Conservation (phyloP, 2,113 vertebrate genomes). For the Eleginops maclovinus region DNA sequence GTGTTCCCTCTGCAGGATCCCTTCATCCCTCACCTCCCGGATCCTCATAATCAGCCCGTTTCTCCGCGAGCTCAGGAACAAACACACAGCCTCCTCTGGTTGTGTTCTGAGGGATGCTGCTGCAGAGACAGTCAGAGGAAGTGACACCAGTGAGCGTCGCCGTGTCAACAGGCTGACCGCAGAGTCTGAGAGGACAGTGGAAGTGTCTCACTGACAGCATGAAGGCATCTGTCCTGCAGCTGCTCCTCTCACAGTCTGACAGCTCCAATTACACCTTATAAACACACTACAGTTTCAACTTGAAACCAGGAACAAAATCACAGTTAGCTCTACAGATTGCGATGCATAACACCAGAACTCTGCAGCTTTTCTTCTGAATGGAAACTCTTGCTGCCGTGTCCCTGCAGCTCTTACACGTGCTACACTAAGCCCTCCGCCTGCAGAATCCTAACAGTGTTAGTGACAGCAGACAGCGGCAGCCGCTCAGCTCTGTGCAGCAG, state of each 20-base stretch:
- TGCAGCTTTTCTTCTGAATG: too few relatives aligned
- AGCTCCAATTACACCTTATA: conserved; percentile 4
- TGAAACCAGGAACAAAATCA: background rate
- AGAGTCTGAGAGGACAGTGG: background rate
- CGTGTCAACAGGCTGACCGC: conserved; percentile 8
- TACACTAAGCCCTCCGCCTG: background rate
- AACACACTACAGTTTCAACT: background rate
- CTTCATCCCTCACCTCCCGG: too few relatives aligned
- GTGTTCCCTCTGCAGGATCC: too few relatives aligned
- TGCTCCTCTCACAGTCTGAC: background rate
- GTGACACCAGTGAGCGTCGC: conserved; percentile 6
- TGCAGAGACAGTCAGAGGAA: conserved; percentile 15
- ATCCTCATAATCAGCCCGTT: too few relatives aligned
- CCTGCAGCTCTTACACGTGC: background rate
- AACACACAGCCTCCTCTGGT: conserved; percentile 7
- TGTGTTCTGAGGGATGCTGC: background rate
- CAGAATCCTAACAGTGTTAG: conserved; percentile 25
- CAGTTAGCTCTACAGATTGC: background rate
- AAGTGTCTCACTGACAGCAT: conserved; percentile 2
- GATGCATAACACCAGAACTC: background rate
- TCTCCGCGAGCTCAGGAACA: too few relatives aligned
- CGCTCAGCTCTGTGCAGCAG: conserved; percentile 40
- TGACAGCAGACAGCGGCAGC: conserved; percentile 35
- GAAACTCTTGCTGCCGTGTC: background rate
- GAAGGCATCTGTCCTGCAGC: background rate